phyloP scores from a whole-genome alignment of 2,888 invertebrate species.

The Yponomeuta malinellus region DNA sequence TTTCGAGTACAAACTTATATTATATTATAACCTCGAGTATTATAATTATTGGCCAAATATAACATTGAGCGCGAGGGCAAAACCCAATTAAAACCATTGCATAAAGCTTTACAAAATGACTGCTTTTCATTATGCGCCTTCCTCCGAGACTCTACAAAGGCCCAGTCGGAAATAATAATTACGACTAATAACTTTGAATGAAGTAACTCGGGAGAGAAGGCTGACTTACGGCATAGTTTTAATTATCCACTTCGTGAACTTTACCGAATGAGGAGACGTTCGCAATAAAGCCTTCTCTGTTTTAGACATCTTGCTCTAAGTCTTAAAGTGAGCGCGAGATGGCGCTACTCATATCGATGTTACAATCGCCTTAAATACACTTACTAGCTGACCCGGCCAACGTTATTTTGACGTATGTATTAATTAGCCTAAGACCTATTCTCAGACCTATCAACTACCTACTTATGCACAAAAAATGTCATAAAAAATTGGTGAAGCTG shows the following conservation, averaged over 20 bases:
- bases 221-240: conserved; percentile 1
- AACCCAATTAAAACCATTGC: conserved; percentile 52
- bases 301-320: no score
- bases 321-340: no score
- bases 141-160: conserved; percentile 10
- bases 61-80: conserved; percentile 63
- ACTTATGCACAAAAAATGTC: no score
- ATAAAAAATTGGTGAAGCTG: no score
- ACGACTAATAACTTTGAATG: conserved; percentile 10
- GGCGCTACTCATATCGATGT: no score
- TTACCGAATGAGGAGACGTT: neutral
- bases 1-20: no score
- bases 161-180: conserved; percentile 7
- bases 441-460: no score
- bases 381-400: no score
- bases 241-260: neutral
- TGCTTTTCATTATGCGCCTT: conserved; percentile 10
- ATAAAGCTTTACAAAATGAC: conserved; percentile 23
- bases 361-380: no score
- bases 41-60: conserved; percentile 20
- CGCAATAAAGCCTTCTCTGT: no score
- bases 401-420: no score
- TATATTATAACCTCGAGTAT: neutral
- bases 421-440: no score
- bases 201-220: neutral